Evolutionary conservation across 2,888 invertebrate genomes (phyloP).

Genomic region (Anorthoa munda): DNA sequence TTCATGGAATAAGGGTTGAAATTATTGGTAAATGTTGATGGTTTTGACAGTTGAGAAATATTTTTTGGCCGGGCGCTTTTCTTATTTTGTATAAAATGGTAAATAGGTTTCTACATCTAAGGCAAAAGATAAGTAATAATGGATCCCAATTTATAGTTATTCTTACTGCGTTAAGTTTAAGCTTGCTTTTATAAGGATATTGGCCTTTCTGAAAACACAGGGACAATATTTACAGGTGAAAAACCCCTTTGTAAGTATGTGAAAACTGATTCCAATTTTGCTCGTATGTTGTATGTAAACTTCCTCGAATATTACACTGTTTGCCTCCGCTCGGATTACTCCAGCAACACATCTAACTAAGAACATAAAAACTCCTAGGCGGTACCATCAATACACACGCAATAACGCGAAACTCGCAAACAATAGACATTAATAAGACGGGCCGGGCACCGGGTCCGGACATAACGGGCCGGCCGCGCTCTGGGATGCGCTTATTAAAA

Average conservation of each 20-base stretch:
- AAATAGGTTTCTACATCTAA: no score
- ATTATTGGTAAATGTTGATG: slow-evolving; percentile 5
- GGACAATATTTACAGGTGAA: neutral
- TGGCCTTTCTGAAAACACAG: neutral
- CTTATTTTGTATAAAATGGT: no score
- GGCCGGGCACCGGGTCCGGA: slow-evolving; percentile 78
- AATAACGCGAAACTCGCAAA: slow-evolving; percentile 89
- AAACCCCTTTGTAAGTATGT: slow-evolving; percentile 3
- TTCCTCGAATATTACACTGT: slow-evolving; percentile 27
- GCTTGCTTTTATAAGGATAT: neutral
- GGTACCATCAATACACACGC: slow-evolving; percentile 79
- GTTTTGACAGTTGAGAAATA: neutral
- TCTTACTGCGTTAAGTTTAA: no score
- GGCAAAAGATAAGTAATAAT: no score
- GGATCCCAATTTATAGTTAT: no score
- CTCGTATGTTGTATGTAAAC: slow-evolving; percentile 18
- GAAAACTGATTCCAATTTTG: slow-evolving; percentile 17
- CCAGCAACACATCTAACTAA: slow-evolving; percentile 60
- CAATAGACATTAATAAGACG: slow-evolving; percentile 90
- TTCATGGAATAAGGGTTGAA: slow-evolving; percentile 28
- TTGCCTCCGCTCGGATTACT: slow-evolving; percentile 34
- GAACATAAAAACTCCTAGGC: slow-evolving; percentile 66
- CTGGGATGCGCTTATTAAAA: slow-evolving; percentile 90
- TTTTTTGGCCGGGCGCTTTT: no score
- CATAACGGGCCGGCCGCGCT: slow-evolving; percentile 78